phyloP scores from a whole-genome alignment of 2,888 invertebrate genomes.

The Hypena proboscidalis region DNA sequence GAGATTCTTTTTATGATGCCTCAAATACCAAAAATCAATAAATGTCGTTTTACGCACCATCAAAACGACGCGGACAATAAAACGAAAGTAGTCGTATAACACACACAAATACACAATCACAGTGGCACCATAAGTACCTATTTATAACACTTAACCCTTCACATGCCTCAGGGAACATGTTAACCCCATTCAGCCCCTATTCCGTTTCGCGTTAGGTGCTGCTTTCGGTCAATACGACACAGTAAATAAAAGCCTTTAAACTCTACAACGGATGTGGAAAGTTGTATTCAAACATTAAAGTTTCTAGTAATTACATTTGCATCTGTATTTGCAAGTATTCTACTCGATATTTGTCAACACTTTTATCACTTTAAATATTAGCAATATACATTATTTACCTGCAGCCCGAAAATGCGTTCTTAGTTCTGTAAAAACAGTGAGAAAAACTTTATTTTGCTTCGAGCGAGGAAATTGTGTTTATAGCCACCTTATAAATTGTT shows the following conservation, averaged over 20 bases:
- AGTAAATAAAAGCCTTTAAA: constrained; percentile 3
- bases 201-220: background rate
- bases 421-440: background rate
- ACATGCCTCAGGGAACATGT: constrained; percentile 13
- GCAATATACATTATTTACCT: too few species aligned
- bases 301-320: too few species aligned
- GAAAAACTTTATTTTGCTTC: background rate
- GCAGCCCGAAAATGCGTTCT: too few species aligned
- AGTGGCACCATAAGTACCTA: constrained; percentile 1
- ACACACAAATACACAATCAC: constrained; percentile 2
- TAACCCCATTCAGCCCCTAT: constrained; percentile 1
- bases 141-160: constrained; percentile 17
- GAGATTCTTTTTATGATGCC: too few species aligned
- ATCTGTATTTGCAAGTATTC: too few species aligned
- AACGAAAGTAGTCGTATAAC: background rate
- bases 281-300: background rate
- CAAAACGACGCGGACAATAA: too few species aligned
- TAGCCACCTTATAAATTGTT: too few species aligned
- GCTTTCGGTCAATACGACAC: constrained; percentile 1
- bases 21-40: too few species aligned
- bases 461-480: too few species aligned
- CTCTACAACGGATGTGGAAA: background rate
- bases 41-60: too few species aligned
- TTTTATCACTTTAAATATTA: too few species aligned
- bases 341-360: too few species aligned